phyloP scores from a whole-genome alignment of 2,113 vertebrate species.

The Sorex araneus region DNA sequence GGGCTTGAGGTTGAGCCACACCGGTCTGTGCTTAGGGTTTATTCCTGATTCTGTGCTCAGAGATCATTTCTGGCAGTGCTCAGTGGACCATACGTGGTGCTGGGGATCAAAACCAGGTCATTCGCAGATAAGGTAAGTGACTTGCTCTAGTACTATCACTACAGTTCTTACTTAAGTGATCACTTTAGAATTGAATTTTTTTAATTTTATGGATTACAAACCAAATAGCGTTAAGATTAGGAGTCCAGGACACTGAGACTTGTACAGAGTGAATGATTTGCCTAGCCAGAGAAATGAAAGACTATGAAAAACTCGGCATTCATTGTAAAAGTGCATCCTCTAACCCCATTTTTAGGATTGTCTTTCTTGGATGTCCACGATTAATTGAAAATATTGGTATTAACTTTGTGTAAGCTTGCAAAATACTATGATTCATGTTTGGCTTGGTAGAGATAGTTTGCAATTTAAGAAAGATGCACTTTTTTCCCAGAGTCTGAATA shows the following conservation, averaged over 20 bases:
- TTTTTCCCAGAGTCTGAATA: conserved; percentile 53
- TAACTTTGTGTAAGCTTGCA: neutral
- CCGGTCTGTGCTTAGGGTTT: no score
- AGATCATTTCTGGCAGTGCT: no score
- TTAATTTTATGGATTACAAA: neutral
- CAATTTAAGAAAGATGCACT: conserved; percentile 50
- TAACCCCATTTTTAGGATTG: neutral
- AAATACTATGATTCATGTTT: conserved; percentile 20
- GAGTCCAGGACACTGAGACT: neutral
- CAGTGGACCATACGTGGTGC: no score
- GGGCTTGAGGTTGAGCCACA: no score
- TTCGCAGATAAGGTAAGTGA: no score
- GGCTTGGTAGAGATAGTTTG: neutral
- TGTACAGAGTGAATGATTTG: neutral
- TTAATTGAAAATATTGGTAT: conserved; percentile 17
- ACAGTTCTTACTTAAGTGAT: neutral
- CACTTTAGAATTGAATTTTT: conserved; percentile 56
- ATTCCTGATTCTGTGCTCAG: no score
- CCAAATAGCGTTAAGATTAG: neutral
- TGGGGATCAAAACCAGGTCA: no score
- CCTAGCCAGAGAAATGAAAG: no score
- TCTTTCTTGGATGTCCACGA: conserved; percentile 8
- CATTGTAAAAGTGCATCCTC: neutral
- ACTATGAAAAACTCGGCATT: neutral
- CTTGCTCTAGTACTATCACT: no score